Evolutionary conservation across 2,797 vertebrate genomes (phyloP), one percentile per base, ranked within the genome.

Genomic region (Anniella stebbinsi): DNA sequence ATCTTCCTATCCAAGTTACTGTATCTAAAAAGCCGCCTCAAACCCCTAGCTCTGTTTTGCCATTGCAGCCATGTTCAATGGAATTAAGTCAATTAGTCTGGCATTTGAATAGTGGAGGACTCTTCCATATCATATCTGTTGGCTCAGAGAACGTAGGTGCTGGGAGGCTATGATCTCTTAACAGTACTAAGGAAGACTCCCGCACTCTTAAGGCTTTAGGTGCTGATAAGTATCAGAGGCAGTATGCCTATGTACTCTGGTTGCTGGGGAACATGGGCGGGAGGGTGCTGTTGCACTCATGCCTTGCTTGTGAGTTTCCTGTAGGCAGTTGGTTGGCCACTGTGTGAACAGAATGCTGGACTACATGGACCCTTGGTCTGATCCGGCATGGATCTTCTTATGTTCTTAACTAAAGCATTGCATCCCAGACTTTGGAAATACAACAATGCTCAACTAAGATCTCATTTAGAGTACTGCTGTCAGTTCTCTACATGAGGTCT

Each of bases 1-100:
- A 95, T 94, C 95, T 95, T 94, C 92, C 91, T 95, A 88, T 91
- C 92, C 93, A 92, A 93, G 93, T 88, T 91, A 91, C 89, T 0
- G 0, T 91, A 73, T 89, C 84, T 84, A 92, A 63, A 90, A 93
- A 80, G 85, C 89, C 87, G 3, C 23, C 23, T 63, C 60, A 63
- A 25, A 63, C 23, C 60, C 23, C 23, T 63, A 77, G 75, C 11
- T 13, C 48, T 30, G 3, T 54, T 17, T n/a, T n/a, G 13, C 33
- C 69, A 33, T 72, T 33, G 12, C 33, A n/a, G 69, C 4, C 13
- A 23, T 66, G 33, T 17, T 33, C 33, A 15, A 5, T n/a, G 69
- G 33, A 3, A 72, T n/a, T 72, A n/a, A n/a, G 33, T 72, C 12
- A n/a, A 15, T 72, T 72, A 72, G 63, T 25, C 6, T 66, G 23